phyloP scores from a whole-genome alignment of 2,888 invertebrate species.

The Drosophila hamatofila region DNA sequence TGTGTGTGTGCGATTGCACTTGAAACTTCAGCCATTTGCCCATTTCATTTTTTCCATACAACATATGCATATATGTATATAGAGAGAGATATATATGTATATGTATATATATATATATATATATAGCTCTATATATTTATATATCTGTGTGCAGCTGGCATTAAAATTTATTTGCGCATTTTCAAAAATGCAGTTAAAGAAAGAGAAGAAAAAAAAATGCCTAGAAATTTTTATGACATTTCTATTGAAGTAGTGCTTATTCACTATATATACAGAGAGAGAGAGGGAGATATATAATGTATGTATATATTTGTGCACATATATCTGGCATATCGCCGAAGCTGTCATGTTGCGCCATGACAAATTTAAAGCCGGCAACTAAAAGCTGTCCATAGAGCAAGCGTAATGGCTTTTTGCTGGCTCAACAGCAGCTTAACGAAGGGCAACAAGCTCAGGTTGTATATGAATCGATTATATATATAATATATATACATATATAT shows the following conservation, averaged over 20 bases:
- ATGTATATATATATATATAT: background rate
- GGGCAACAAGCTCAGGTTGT: conserved; percentile 39
- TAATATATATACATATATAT: background rate
- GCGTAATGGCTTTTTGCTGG: conserved; percentile 21
- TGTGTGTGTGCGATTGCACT: conserved; percentile 64
- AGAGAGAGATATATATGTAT: conserved; percentile 1
- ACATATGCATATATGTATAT: conserved; percentile 5
- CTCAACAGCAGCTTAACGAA: conserved; percentile 52
- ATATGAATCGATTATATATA: conserved; percentile 36
- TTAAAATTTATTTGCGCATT: conserved; percentile 68
- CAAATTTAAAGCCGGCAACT: conserved; percentile 69
- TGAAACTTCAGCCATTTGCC: conserved; percentile 65
- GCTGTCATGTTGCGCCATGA: conserved; percentile 43
- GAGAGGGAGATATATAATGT: too few species aligned
- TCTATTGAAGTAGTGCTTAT: conserved; percentile 43
- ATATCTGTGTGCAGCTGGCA: conserved; percentile 54
- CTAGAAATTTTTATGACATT: conserved; percentile 60
- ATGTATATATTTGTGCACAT: background rate
- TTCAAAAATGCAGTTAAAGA: conserved; percentile 50
- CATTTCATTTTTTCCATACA: conserved; percentile 50
- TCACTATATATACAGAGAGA: background rate
- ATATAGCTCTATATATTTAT: conserved; percentile 18
- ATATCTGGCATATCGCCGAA: conserved; percentile 1
- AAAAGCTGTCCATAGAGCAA: conserved; percentile 55
- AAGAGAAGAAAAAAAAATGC: conserved; percentile 24